Base-by-base conservation (phyloP, 2,888 invertebrate genomes). In the Caenorhabditis virilis region DNA sequence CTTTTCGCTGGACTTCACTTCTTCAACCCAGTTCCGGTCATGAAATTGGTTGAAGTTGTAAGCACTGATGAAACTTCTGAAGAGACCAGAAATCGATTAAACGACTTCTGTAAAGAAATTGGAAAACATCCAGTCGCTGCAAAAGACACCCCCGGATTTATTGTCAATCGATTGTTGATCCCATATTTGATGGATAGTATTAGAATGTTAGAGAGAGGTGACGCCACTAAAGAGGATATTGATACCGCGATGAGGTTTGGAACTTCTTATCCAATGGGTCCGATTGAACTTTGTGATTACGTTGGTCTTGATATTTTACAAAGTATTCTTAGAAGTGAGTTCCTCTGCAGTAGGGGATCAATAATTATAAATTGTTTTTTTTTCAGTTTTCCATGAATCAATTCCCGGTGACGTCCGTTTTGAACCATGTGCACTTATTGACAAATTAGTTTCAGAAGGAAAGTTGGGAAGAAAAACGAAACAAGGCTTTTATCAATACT, bases 101-200 rank as follows among this genome's bases (percentile, higher is more conserved):
- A 90, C 87, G 88, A 87, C 38, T 92, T 91, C 89, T 92, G 91
- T 56, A 89, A 90, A 84, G 85, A 89, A 0, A 86, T 93, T 53
- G 91, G 91, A 35, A 93, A 93, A 86, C 88, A 88, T 18, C 90
- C 91, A 75, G 91, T 93, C 75, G 89, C 90, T 1, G 92, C 92
- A 85, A 92, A 92, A 86, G 93, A 93, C 83, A 92, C 92, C 0
- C 91, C 92, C 25, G 93, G 93, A 4, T 93, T 93, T 84, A 91
- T 93, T 62, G 93, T 93, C 26, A 93, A 93, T 84, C 86, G 93
- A 26, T 86, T 93, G 41, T 86, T 93, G 50, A 90, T 91, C 11
- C 93, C 93, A 0, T 91, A 91, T 78, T 86, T 90, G 72, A 87
- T 89, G 76, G 93, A 93, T 84, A 91, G 72, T 18, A 78, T 79